These are phyloP conservation scores for Arctocebus calabarensis DNA, from an alignment of 2,797 vertebrate species.

Conservation along the genomic window DNA sequence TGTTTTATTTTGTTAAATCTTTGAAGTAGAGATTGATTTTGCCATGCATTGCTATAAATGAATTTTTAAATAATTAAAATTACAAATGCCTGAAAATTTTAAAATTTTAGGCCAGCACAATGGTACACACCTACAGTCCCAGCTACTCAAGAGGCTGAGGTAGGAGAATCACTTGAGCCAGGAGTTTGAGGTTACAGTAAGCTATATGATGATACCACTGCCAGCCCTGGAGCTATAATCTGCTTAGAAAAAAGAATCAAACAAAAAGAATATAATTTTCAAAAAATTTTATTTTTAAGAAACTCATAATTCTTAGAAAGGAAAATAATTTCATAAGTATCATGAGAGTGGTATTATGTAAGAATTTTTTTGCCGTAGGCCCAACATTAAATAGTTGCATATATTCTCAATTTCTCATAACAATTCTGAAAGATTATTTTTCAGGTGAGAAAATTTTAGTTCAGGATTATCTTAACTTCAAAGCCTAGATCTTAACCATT, in stretches of 20 bases:
- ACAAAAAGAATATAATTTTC: not conserved
- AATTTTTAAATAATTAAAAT: conserved; percentile 49
- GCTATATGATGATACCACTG: no score
- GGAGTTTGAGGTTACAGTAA: no score
- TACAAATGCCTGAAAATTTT: not conserved
- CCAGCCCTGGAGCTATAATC: not conserved
- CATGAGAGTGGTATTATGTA: not conserved
- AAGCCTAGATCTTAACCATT: not conserved
- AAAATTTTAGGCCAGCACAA: no score
- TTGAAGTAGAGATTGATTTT: conserved; percentile 6
- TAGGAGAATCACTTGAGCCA: not conserved
- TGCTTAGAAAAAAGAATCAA: not conserved
- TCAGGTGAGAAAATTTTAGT: conserved; percentile 22
- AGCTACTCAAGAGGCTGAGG: not conserved
- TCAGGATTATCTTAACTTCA: not conserved
- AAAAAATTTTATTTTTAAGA: conserved; percentile 13
- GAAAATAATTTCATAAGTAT: conserved; percentile 8
- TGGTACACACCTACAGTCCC: not conserved
- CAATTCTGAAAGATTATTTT: conserved; percentile 28
- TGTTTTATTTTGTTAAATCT: conserved; percentile 16
- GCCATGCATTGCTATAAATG: not conserved
- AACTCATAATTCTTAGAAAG: conserved; percentile 18
- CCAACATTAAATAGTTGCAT: not conserved
- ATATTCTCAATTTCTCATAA: not conserved
- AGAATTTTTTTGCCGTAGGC: not conserved